These are phyloP conservation scores for Hassar affinis DNA, from an alignment of 2,113 vertebrate species.

Conservation along the genomic window DNA sequence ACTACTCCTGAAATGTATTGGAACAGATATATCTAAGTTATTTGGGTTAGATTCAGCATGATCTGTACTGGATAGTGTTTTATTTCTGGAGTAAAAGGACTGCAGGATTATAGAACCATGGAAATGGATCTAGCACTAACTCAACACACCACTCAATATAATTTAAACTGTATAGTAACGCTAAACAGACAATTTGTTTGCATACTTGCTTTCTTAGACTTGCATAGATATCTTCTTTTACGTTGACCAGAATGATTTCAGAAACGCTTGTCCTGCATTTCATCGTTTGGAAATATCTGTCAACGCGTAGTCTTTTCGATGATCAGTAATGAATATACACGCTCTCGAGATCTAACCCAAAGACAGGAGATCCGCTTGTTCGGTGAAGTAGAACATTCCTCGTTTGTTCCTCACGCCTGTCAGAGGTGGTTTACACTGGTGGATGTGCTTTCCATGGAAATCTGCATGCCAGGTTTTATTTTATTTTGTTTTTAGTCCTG, in stretches of 20 bases:
- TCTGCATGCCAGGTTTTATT: slow-evolving; percentile 43
- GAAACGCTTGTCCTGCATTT: slow-evolving; percentile 12
- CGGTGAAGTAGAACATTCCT: slow-evolving; percentile 59
- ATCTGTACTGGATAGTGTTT: slow-evolving; percentile 42
- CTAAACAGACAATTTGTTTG: slow-evolving; percentile 43
- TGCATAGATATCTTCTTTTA: slow-evolving; percentile 19
- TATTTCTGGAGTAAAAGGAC: slow-evolving; percentile 16
- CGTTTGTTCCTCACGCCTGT: slow-evolving; percentile 11
- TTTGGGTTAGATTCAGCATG: slow-evolving; percentile 50
- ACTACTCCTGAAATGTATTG: slow-evolving; percentile 21
- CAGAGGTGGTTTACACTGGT: slow-evolving; percentile 4
- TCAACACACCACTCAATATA: slow-evolving; percentile 29
- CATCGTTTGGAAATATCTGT: not conserved
- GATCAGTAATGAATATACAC: not conserved
- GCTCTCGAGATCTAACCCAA: not conserved
- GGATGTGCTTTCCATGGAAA: slow-evolving; percentile 30
- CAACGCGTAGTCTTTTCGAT: not conserved
- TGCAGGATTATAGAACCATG: slow-evolving; percentile 33
- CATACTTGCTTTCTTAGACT: slow-evolving; percentile 37
- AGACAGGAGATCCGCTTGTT: not conserved
- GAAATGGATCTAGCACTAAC: slow-evolving; percentile 29
- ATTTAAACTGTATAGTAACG: slow-evolving; percentile 52
- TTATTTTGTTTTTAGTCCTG: slow-evolving; percentile 27
- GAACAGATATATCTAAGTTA: slow-evolving; percentile 19
- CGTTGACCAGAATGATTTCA: not conserved